Conservation (phyloP, 2,797 vertebrate species). For the Paratrypauchen microcephalus region DNA sequence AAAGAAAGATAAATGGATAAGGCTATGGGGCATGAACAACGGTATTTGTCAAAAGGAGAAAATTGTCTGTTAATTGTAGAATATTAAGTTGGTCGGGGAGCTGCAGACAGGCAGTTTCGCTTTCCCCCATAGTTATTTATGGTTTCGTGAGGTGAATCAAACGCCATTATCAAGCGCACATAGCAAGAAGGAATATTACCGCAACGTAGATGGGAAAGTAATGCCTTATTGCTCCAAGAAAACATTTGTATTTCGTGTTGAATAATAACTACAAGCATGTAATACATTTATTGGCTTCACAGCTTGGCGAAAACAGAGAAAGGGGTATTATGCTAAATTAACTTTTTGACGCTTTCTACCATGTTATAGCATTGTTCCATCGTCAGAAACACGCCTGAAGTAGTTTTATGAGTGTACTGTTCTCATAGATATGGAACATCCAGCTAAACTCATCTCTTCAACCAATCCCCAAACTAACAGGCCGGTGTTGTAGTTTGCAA, state of each 20-base stretch:
- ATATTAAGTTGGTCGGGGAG: constrained; percentile 26
- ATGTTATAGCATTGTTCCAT: no score
- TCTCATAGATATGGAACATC: no score
- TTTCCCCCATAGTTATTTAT: constrained; percentile 33
- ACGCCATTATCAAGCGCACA: constrained; percentile 35
- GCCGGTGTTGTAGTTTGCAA: no score
- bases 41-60: constrained; percentile 50
- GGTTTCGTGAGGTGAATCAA: constrained; percentile 38
- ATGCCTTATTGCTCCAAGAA: constrained; percentile 19
- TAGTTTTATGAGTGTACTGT: no score
- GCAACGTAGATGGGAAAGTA: constrained; percentile 26
- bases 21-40: constrained; percentile 21
- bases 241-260: constrained; percentile 11
- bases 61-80: constrained; percentile 45
- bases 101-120: constrained; percentile 11
- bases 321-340: no score
- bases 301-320: background rate
- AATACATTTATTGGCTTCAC: background rate
- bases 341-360: no score
- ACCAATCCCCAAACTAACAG: no score
- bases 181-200: background rate
- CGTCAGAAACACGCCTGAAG: no score
- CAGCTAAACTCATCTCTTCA: no score
- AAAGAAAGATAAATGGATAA: constrained; percentile 57
- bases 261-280: constrained; percentile 1